Evolutionary conservation across 2,113 vertebrate genomes (phyloP).

Genomic region (Cygnus atratus): DNA sequence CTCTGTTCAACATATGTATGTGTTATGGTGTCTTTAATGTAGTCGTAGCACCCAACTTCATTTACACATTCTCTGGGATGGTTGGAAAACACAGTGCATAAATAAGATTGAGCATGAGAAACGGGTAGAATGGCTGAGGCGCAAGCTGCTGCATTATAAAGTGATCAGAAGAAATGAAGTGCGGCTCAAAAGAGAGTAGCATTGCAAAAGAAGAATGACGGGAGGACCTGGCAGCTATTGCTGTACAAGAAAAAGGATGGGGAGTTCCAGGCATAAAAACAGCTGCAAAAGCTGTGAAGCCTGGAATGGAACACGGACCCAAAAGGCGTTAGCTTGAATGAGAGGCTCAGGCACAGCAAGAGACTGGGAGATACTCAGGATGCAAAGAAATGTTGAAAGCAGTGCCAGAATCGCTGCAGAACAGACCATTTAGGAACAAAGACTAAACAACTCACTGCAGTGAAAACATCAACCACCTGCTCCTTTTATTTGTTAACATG

Average conservation of each 20-base stretch:
- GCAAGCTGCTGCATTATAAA: background rate
- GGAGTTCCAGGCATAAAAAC: background rate
- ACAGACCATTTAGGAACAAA: background rate
- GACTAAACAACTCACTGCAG: background rate
- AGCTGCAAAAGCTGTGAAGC: background rate
- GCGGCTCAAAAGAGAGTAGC: background rate
- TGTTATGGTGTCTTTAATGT: background rate
- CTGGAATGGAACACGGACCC: background rate
- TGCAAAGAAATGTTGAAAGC: background rate
- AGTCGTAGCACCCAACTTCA: background rate
- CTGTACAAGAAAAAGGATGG: background rate
- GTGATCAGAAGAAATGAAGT: background rate
- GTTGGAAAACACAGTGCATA: background rate
- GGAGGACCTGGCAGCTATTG: background rate
- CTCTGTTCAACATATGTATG: background rate
- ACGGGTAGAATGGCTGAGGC: background rate
- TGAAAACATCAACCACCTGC: background rate
- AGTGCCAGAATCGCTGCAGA: background rate
- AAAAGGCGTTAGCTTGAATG: background rate
- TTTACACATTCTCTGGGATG: background rate
- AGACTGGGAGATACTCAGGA: background rate
- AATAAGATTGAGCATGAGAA: background rate
- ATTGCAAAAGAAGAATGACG: background rate
- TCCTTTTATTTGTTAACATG: constrained; percentile 20
- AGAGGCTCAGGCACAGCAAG: background rate